A percentile compares a stretch with the other conserved stretches of the same genome.
phyloP scores from a whole-genome alignment of 2,797 vertebrate species.

The Trachops cirrhosus region DNA sequence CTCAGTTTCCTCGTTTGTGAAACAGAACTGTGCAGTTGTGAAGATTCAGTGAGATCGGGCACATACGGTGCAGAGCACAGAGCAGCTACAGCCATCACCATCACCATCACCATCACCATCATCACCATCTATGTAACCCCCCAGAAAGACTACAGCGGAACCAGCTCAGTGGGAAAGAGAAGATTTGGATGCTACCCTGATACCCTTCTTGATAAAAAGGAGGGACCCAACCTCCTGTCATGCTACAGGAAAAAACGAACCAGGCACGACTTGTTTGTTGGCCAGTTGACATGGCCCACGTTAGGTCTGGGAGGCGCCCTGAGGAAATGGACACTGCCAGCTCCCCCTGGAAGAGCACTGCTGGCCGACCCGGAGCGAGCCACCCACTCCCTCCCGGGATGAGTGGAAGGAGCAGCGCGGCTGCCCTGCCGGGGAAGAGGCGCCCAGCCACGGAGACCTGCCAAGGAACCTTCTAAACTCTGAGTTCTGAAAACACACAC shows the following conservation, averaged over 20 bases:
- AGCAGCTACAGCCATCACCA: neutral
- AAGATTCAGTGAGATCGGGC: neutral
- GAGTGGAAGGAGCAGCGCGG: neutral
- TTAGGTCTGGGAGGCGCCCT: neutral
- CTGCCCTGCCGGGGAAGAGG: neutral
- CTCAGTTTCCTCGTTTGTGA: neutral
- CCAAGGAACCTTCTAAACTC: neutral
- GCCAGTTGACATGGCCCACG: accelerated
- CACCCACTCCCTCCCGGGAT: neutral
- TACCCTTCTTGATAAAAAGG: neutral
- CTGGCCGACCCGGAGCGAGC: neutral
- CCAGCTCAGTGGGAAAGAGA: neutral
- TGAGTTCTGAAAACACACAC: neutral
- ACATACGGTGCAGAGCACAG: neutral
- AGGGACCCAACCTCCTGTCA: accelerated
- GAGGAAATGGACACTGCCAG: neutral
- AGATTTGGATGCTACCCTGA: neutral
- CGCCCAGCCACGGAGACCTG: neutral
- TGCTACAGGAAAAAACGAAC: neutral
- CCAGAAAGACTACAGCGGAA: neutral
- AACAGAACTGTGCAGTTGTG: neutral
- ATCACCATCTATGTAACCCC: neutral
- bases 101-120: neutral
- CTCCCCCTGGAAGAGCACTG: neutral
- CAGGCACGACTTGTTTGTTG: neutral